Conservation (phyloP, 2,113 vertebrate genomes). For the Acanthochromis polyacanthus region DNA sequence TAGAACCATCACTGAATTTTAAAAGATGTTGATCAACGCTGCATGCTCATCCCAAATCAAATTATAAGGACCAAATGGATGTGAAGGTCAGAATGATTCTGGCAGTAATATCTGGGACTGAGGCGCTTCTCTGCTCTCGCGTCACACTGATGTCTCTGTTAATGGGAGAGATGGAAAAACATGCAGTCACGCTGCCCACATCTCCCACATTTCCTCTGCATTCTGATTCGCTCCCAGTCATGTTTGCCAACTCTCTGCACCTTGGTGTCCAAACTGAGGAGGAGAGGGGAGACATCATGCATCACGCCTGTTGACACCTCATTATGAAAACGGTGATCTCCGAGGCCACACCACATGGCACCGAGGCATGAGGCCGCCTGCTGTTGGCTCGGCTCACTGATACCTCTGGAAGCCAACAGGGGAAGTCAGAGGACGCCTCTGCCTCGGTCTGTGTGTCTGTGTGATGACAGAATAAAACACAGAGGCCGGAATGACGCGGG, state of each 20-base stretch:
- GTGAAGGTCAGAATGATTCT: conserved; percentile 3
- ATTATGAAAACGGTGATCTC: conserved; percentile 49
- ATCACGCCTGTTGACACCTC: conserved; percentile 48
- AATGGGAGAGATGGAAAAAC: conserved; percentile 26
- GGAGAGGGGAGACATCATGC: conserved; percentile 36
- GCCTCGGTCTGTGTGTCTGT: background rate
- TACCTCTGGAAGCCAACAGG: background rate
- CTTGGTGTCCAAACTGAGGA: conserved; percentile 33
- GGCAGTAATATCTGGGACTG: conserved; percentile 18
- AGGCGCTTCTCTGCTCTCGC: conserved; percentile 12
- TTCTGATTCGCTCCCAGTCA: conserved; percentile 22
- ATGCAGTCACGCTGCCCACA: conserved; percentile 38
- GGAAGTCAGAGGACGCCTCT: conserved; percentile 14
- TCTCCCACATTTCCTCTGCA: conserved; percentile 37
- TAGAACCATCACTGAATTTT: background rate
- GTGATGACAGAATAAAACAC: background rate
- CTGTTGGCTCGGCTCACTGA: conserved; percentile 31
- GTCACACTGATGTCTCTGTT: conserved; percentile 37
- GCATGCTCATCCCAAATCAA: conserved; percentile 14
- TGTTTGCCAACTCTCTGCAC: conserved; percentile 22
- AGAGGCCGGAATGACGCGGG: background rate
- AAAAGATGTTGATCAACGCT: background rate
- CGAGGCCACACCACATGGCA: conserved; percentile 45
- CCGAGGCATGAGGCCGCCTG: conserved; percentile 7
- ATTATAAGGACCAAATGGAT: conserved; percentile 16